Evolutionary conservation across 2,888 invertebrate genomes (phyloP).

Genomic region (Trissonchulus latispiculum): DNA sequence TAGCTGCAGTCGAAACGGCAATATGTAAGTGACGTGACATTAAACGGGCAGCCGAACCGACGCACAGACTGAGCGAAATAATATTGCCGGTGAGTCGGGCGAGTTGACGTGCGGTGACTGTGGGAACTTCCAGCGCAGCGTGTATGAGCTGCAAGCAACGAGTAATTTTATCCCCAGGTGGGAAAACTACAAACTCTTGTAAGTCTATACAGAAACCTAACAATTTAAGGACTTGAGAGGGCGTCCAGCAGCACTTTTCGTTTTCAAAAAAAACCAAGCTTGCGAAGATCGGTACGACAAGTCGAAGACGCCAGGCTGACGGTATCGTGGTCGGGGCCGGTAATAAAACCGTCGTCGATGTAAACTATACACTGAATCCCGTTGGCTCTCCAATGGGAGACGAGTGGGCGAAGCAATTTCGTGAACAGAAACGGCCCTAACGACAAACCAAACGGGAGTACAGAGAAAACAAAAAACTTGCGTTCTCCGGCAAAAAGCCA

Average conservation of each 20-base stretch:
- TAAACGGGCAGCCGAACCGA: background rate
- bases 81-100: background rate
- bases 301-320: background rate
- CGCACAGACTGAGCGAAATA: background rate
- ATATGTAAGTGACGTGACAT: background rate
- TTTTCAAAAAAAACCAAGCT: slow-evolving; percentile 7
- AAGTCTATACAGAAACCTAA: background rate
- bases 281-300: background rate
- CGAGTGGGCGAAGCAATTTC: background rate
- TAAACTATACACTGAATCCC: background rate
- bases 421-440: slow-evolving; percentile 3
- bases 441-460: slow-evolving; percentile 1
- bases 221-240: background rate
- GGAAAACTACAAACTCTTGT: background rate
- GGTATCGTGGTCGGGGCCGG: background rate
- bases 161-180: background rate
- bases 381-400: background rate
- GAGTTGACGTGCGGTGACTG: background rate
- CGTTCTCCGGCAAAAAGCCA: background rate
- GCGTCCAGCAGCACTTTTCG: background rate
- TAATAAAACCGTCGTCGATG: slow-evolving; percentile 2
- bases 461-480: background rate
- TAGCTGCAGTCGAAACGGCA: background rate
- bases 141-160: background rate
- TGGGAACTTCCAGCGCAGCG: background rate